These are phyloP conservation scores for Limonius californicus DNA, from an alignment of 1,140 invertebrate genomes.

Conservation along the genomic window DNA sequence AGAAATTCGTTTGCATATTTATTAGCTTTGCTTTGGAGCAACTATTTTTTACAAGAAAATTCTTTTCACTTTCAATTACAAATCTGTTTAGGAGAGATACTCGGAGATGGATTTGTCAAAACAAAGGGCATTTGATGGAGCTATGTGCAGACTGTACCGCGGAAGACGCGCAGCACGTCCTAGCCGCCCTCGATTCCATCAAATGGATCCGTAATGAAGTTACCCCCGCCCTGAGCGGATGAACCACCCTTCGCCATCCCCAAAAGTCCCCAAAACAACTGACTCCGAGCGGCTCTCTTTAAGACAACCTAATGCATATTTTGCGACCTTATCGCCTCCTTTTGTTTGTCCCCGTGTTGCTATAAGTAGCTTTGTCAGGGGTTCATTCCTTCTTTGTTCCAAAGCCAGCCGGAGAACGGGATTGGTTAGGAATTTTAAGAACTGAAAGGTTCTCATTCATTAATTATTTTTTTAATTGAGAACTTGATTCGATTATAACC, in stretches of 20 bases:
- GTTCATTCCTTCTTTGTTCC: slow-evolving; percentile 15
- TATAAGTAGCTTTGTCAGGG: slow-evolving; percentile 28
- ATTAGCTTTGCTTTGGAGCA: no score
- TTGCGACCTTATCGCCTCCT: slow-evolving; percentile 37
- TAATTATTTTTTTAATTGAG: slow-evolving; percentile 5
- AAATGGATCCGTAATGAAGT: slow-evolving; percentile 55
- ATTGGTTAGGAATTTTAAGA: slow-evolving; percentile 9
- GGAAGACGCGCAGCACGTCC: slow-evolving; percentile 36
- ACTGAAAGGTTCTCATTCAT: background rate
- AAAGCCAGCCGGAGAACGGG: background rate
- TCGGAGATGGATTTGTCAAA: slow-evolving; percentile 7
- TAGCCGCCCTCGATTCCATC: slow-evolving; percentile 48
- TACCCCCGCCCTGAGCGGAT: slow-evolving; percentile 40
- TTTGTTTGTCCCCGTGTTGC: slow-evolving; percentile 33
- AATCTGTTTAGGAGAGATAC: background rate
- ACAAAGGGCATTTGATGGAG: slow-evolving; percentile 8
- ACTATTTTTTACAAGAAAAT: no score
- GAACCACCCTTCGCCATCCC: slow-evolving; percentile 25
- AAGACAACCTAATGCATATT: slow-evolving; percentile 41
- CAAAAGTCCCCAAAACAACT: slow-evolving; percentile 20
- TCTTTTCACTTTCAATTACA: background rate
- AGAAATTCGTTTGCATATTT: no score
- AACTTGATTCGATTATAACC: background rate
- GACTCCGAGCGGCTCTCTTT: slow-evolving; percentile 34
- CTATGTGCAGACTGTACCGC: slow-evolving; percentile 19